Conservation (phyloP, 2,113 vertebrate genomes). For the Geococcyx californianus region DNA sequence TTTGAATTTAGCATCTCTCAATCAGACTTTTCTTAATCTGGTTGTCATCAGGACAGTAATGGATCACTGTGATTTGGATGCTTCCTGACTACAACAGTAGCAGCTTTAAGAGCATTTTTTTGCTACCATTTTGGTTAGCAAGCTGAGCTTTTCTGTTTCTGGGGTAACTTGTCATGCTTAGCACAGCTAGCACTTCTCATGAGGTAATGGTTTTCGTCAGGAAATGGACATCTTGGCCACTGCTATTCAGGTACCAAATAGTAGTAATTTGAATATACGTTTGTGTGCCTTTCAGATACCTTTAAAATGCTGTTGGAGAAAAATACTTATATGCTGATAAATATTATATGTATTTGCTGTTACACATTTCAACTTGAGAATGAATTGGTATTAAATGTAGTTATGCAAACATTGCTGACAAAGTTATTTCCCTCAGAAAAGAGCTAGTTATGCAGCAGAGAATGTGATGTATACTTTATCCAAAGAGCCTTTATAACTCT, state of each 20-base stretch:
- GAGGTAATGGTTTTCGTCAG: not conserved
- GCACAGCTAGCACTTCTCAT: rapidly evolving
- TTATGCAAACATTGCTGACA: not conserved
- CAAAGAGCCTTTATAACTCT: not conserved
- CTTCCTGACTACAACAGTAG: not conserved
- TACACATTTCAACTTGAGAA: not conserved
- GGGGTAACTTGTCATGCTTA: not conserved
- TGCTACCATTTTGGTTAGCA: not conserved
- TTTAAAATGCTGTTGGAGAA: not conserved
- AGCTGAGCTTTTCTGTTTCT: not conserved
- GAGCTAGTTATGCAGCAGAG: not conserved
- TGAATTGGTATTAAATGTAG: not conserved
- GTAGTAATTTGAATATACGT: not conserved
- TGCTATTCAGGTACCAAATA: not conserved
- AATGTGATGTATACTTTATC: not conserved
- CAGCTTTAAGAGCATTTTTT: not conserved
- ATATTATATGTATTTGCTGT: not conserved
- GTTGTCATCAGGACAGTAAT: not conserved
- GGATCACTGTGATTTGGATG: not conserved
- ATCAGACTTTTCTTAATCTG: not conserved
- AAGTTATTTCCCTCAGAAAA: not conserved
- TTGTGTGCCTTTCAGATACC: not conserved
- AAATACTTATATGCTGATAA: not conserved
- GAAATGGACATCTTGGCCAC: not conserved
- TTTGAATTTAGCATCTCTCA: not conserved